These are phyloP conservation scores for Tragopan temminckii DNA, from an alignment of 2,797 vertebrate genomes.

Conservation along the genomic window DNA sequence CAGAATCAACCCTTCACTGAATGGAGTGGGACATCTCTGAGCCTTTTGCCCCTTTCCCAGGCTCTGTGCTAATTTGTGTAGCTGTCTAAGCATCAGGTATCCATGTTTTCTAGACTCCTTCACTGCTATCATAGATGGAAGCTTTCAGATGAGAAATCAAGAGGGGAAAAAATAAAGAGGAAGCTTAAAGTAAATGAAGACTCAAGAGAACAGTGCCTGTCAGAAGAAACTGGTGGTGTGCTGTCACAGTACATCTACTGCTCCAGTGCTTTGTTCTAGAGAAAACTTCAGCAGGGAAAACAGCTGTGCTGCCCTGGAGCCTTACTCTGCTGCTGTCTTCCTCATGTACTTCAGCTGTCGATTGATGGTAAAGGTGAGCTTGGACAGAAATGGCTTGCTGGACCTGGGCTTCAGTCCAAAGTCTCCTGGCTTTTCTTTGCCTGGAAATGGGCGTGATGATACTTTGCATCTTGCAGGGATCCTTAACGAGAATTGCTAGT, in stretches of 20 bases:
- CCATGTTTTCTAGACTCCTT: not conserved
- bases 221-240: not conserved
- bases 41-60: not conserved
- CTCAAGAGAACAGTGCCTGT: not conserved
- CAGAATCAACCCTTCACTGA: not conserved
- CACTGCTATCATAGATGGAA: not conserved
- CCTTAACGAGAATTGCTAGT: fast-evolving
- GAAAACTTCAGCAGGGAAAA: not conserved
- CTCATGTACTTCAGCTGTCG: not conserved
- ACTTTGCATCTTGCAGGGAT: not conserved
- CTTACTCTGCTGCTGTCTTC: not conserved
- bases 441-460: not conserved
- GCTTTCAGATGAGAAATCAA: not conserved
- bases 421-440: not conserved
- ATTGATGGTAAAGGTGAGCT: not conserved
- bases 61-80: not conserved
- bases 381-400: not conserved
- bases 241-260: not conserved
- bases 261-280: not conserved
- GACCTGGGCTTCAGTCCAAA: not conserved
- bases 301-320: not conserved
- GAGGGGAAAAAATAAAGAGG: not conserved
- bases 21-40: not conserved
- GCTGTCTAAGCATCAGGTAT: not conserved
- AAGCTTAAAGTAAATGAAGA: not conserved